Percentiles rank a stretch among this genome's conserved stretches.
phyloP scores from a whole-genome alignment of 2,888 invertebrate species.

The Rotaria magnacalcarata region DNA sequence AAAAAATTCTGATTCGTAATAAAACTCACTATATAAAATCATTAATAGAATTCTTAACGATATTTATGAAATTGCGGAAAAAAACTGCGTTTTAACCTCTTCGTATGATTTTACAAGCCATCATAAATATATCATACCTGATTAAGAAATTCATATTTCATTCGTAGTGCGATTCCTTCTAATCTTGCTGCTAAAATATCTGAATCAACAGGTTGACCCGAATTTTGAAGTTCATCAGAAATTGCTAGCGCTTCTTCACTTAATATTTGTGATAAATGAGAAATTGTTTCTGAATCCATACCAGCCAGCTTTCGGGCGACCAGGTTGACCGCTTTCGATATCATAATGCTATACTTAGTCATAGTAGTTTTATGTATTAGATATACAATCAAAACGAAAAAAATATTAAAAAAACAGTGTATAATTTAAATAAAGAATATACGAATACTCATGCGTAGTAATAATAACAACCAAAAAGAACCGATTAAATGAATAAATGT shows the following conservation, averaged over 20 bases:
- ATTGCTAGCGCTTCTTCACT: not conserved
- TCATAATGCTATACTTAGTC: constrained; percentile 31
- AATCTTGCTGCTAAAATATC: constrained; percentile 3
- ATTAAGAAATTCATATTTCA: not conserved
- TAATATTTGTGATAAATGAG: not conserved
- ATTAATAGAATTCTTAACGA: too few relatives aligned
- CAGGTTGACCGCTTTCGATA: not conserved
- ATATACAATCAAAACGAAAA: not conserved
- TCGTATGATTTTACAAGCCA: too few relatives aligned
- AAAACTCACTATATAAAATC: too few relatives aligned
- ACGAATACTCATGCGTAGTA: not conserved
- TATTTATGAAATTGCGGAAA: too few relatives aligned
- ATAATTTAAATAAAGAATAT: not conserved
- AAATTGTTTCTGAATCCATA: not conserved
- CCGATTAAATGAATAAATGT: not conserved
- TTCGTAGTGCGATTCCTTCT: not conserved
- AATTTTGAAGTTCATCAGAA: not conserved
- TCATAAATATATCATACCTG: not conserved
- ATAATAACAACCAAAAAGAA: not conserved
- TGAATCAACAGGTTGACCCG: not conserved
- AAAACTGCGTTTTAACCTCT: too few relatives aligned
- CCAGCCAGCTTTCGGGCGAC: not conserved
- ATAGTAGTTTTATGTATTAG: not conserved
- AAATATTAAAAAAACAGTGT: not conserved
- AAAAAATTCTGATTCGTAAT: too few relatives aligned